Conservation (phyloP, 2,113 vertebrate genomes). For the Mystacornis crossleyi region DNA sequence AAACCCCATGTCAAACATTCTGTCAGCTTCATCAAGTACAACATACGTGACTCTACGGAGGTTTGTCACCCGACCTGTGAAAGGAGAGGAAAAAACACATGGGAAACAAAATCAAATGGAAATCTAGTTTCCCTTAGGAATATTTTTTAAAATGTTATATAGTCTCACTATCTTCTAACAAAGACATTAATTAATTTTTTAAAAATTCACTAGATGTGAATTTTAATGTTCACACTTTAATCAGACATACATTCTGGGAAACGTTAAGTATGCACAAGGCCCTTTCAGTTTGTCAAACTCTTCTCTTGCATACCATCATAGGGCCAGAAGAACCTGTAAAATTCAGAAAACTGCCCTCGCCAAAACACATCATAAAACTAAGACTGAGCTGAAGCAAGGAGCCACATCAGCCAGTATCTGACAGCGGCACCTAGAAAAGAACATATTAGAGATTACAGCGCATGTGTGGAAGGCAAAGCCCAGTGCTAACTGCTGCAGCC, state of each 20-base stretch:
- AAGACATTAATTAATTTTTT: conserved; percentile 42
- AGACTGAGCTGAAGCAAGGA: conserved; percentile 91
- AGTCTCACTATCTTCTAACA: conserved; percentile 71
- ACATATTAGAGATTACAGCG: conserved; percentile 99
- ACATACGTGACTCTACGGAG: conserved; percentile 93
- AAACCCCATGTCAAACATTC: conserved; percentile 99
- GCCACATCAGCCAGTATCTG: conserved; percentile 95
- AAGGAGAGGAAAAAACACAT: conserved; percentile 73
- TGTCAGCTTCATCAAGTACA: conserved; percentile 96
- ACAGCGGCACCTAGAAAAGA: conserved; percentile 96
- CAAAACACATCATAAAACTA: conserved; percentile 97
- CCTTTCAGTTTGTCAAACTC: conserved; percentile 81
- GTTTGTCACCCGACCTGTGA: conserved; percentile 94
- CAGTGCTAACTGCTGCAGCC: conserved; percentile 76
- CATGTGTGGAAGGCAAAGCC: conserved; percentile 96
- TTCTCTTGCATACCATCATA: conserved; percentile 97
- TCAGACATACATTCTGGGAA: conserved; percentile 72
- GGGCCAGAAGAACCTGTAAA: conserved; percentile 94
- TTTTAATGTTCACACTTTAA: conserved; percentile 71
- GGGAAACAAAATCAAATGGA: conserved; percentile 70
- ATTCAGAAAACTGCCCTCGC: conserved; percentile 94
- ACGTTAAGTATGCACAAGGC: conserved; percentile 76
- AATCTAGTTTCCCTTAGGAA: conserved; percentile 62
- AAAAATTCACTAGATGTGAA: conserved; percentile 68
- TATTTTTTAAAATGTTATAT: conserved; percentile 56